Base-by-base conservation (phyloP, 2,113 vertebrate species). In the Pachypanchax playfairii region DNA sequence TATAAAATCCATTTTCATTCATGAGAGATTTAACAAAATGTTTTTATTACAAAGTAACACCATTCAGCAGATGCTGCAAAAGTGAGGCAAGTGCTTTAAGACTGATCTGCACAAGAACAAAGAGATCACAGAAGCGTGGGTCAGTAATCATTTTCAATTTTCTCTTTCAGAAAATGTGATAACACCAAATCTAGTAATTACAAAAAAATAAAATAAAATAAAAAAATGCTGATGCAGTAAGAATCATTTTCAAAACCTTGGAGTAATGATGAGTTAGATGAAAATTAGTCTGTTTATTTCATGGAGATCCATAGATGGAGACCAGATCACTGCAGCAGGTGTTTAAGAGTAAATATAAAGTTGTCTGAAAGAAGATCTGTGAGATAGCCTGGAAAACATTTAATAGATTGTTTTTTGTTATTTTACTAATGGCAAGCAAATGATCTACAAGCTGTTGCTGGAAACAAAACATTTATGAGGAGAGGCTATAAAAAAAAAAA, bases 271-370 rank as follows among this genome's bases (percentile, higher is more conserved):
- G 26, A 44, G 13, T 8, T 12, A 10, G 22, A 48, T 25, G 5
- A 41, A 36, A 43, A n/a, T 1, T 5, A 10, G 9, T 12, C n/a
- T n/a, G n/a, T n/a, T n/a, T n/a, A n/a, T n/a, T 36, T 24, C 4
- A 39, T 24, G 26, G 47, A 47, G 8, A 3, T 41, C 33, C 2
- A 5, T 46, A 7, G n/a, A 4, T 21, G 11, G 4, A 61, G 43
- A 62, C 21, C 7, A 18, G 20, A 43, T 25, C 22, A 24, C 7
- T 18, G 21, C 12, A 43, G 33, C 69, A 68, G 64, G 64, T 68
- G 70, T 58, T 54, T 4, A 4, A 14, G 12, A 15, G 22, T 2
- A 41, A 46, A n/a, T n/a, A n/a, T 21, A 55, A 60, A 14, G 12
- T 22, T 21, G n/a, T 5, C n/a, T 35, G 11, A 24, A 35, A 36